A percentile compares a stretch with the other conserved stretches of the same genome.
phyloP scores from a whole-genome alignment of 92 coral and sea anemone genomes.

The Diadumene lineata region DNA sequence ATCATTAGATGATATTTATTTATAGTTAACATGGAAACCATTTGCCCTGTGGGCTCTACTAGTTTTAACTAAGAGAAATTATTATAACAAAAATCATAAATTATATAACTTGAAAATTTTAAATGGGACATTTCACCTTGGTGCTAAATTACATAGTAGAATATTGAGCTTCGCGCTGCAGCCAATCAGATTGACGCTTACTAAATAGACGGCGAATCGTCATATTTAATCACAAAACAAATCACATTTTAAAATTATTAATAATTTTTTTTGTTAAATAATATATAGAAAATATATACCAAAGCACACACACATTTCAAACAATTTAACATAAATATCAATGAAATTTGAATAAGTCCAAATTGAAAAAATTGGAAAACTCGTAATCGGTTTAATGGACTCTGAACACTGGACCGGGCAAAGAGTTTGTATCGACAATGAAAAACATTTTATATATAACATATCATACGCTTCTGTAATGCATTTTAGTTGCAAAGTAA shows the following conservation, averaged over 20 bases:
- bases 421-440: neutral
- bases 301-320: neutral
- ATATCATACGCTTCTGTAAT: too few relatives aligned
- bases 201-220: slow-evolving; percentile 33
- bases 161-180: slow-evolving; percentile 14
- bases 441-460: slow-evolving; percentile 14
- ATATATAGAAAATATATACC: slow-evolving; percentile 19
- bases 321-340: neutral
- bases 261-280: slow-evolving; percentile 22
- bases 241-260: neutral
- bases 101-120: neutral
- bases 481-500: too few relatives aligned
- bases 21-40: neutral
- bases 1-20: neutral
- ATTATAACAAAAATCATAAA: neutral
- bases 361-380: slow-evolving; percentile 7
- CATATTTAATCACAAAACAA: slow-evolving; percentile 3
- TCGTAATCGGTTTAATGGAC: neutral
- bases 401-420: slow-evolving; percentile 2
- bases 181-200: slow-evolving; percentile 20
- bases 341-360: slow-evolving; percentile 22
- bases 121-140: slow-evolving; percentile 13
- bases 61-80: neutral
- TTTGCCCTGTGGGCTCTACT: slow-evolving; percentile 3
- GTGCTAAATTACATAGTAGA: slow-evolving; percentile 2